Base-by-base conservation (phyloP, 2,888 invertebrate genomes). In the Pilophorus perplexus region DNA sequence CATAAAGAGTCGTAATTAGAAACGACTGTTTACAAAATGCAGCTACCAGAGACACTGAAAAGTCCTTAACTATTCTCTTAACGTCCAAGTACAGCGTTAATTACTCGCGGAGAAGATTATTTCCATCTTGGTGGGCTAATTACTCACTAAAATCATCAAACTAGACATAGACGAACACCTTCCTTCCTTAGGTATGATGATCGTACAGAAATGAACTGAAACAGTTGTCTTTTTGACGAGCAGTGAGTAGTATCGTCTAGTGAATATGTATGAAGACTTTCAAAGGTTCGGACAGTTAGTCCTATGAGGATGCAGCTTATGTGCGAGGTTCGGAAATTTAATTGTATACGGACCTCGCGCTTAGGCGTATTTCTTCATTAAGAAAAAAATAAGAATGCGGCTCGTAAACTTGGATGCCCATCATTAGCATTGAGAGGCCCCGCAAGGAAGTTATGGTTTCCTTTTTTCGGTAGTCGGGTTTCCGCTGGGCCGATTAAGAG, bases 91-190 rank as follows among this genome's bases (percentile, higher is more conserved):
- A n/a, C n/a, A n/a, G n/a, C n/a, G n/a, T n/a, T n/a, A n/a, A n/a
- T n/a, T n/a, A n/a, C n/a, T n/a, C n/a, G n/a, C n/a, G n/a, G n/a
- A n/a, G n/a, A n/a, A n/a, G n/a, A n/a, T n/a, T n/a, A n/a, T n/a
- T n/a, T n/a, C n/a, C n/a, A n/a, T n/a, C n/a, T n/a, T n/a, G n/a
- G n/a, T n/a, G n/a, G n/a, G n/a, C n/a, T n/a, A n/a, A n/a, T n/a
- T n/a, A n/a, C n/a, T n/a, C n/a, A n/a, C n/a, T n/a, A 46, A 46
- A 46, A 46, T 46, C 23, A 46, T 46, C 46, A 22, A n/a, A 23
- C n/a, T 25, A 23, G 46, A 46, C 46, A 46, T 22, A 23, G 46
- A 46, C 23, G 46, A 46, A 46, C 25, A 23, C 46, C 46, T 46
- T 46, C 46, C 46, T 46, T 46, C 46, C 46, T 6, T 14, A 23